Percentiles rank a stretch among this genome's conserved stretches.
Evolutionary conservation across 2,888 invertebrate genomes (phyloP).

Genomic region (Drosophila siamana): DNA sequence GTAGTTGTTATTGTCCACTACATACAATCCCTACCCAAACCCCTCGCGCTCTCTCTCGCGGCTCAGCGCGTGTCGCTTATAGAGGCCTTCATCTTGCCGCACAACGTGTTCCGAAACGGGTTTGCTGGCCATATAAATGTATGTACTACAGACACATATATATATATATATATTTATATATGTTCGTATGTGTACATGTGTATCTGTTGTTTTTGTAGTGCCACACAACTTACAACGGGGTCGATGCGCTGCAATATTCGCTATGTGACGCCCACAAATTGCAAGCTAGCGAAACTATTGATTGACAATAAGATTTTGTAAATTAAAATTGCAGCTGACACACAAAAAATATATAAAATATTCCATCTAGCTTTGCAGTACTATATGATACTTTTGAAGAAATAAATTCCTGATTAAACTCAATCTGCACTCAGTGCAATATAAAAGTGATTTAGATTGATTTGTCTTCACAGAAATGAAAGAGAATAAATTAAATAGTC

Average conservation of each 20-base stretch:
- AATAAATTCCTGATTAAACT: neutral
- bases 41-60: neutral
- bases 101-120: slow-evolving; percentile 75
- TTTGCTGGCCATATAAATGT: slow-evolving; percentile 60
- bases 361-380: neutral
- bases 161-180: slow-evolving; percentile 1
- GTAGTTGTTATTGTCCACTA: slow-evolving; percentile 16
- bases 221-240: slow-evolving; percentile 32
- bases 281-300: neutral
- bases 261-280: slow-evolving; percentile 13
- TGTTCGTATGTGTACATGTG: slow-evolving; percentile 3
- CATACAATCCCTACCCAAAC: slow-evolving; percentile 49
- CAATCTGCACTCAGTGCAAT: too few relatives aligned
- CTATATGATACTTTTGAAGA: neutral
- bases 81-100: slow-evolving; percentile 77
- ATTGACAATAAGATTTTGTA: neutral
- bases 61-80: slow-evolving; percentile 68
- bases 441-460: too few relatives aligned
- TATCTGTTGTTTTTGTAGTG: slow-evolving; percentile 44
- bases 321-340: neutral
- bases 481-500: too few relatives aligned
- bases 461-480: too few relatives aligned
- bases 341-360: neutral
- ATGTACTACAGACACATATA: slow-evolving; percentile 38
- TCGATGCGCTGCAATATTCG: slow-evolving; percentile 23